Conservation (phyloP, 2,797 vertebrate species). For the Thaleichthys pacificus region DNA sequence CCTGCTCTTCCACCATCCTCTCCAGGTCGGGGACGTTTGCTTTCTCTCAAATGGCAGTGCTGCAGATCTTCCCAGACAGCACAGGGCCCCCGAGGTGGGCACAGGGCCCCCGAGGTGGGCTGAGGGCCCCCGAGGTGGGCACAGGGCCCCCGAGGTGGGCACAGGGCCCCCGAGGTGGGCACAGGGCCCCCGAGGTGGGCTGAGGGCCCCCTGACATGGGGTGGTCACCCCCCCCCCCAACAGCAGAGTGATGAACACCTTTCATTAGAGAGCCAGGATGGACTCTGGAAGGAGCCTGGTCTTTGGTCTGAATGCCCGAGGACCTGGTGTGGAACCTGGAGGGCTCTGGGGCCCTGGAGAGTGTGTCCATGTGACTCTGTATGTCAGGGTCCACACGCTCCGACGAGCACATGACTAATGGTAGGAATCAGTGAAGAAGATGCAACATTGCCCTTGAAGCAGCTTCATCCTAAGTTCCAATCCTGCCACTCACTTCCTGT, state of each 20-base stretch:
- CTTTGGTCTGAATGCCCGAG: background rate
- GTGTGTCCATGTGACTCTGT: background rate
- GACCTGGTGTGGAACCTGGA: background rate
- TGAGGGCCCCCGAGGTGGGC: conserved; percentile 70
- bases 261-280: conserved; percentile 65
- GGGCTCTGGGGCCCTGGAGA: background rate
- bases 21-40: conserved; percentile 47
- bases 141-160: conserved; percentile 57
- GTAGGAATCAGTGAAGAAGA: background rate
- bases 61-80: conserved; percentile 66
- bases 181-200: conserved; percentile 59
- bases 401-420: background rate
- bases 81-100: conserved; percentile 54
- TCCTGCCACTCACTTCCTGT: background rate
- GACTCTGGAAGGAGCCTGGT: background rate
- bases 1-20: conserved; percentile 33
- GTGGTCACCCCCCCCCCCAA: conserved; percentile 59
- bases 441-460: background rate
- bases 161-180: too few species aligned
- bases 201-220: conserved; percentile 69
- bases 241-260: conserved; percentile 74
- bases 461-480: background rate
- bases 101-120: conserved; percentile 60
- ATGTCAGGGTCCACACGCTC: background rate
- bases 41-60: conserved; percentile 61